Evolutionary conservation across 2,888 invertebrate genomes (phyloP).

Genomic region (Drosophila colorata): DNA sequence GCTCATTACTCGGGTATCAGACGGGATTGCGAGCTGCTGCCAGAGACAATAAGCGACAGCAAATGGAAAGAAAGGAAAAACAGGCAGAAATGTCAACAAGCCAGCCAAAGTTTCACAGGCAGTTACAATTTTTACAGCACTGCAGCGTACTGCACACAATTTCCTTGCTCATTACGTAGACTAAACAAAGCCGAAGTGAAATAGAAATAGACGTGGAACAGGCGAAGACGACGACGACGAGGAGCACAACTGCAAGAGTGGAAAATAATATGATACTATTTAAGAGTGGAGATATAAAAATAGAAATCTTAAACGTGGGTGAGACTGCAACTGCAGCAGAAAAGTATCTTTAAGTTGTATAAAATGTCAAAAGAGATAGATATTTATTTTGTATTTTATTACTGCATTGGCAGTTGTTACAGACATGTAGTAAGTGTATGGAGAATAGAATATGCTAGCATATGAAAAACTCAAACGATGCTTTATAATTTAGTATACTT

Average conservation of each 20-base stretch:
- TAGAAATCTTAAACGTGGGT: slow-evolving; percentile 26
- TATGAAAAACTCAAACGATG: neutral
- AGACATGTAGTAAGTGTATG: neutral
- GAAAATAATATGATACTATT: slow-evolving; percentile 60
- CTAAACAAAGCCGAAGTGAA: slow-evolving; percentile 54
- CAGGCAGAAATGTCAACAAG: slow-evolving; percentile 67
- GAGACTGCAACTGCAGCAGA: slow-evolving; percentile 24
- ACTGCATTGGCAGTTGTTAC: neutral
- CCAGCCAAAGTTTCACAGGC: slow-evolving; percentile 55
- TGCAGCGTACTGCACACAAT: slow-evolving; percentile 47
- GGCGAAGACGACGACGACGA: slow-evolving; percentile 8
- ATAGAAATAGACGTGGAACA: slow-evolving; percentile 44
- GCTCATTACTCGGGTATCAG: slow-evolving; percentile 70
- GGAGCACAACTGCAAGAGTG: slow-evolving; percentile 29
- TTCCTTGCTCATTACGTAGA: slow-evolving; percentile 65
- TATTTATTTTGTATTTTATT: slow-evolving; percentile 18
- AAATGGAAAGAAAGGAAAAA: slow-evolving; percentile 38
- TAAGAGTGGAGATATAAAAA: slow-evolving; percentile 39
- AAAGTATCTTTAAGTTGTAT: slow-evolving; percentile 23
- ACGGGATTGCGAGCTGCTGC: slow-evolving; percentile 54
- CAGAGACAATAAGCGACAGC: slow-evolving; percentile 49
- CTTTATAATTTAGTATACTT: too few relatives aligned
- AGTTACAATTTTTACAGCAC: slow-evolving; percentile 57
- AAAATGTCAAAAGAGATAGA: slow-evolving; percentile 7
- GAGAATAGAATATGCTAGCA: neutral